Conservation (phyloP, 2,113 vertebrate species). For the Mellivora capensis region DNA sequence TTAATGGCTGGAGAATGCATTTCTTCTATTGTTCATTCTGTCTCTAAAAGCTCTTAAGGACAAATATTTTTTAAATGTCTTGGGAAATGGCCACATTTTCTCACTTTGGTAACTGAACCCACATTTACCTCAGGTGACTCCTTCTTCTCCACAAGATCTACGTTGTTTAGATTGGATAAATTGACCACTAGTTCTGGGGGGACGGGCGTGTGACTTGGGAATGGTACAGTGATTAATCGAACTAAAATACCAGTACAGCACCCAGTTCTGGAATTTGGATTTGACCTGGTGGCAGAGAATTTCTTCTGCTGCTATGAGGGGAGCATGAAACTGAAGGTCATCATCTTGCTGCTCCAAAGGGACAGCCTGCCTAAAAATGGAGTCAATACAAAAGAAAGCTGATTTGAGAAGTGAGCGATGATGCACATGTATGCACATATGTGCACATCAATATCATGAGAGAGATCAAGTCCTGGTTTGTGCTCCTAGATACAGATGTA, state of each 20-base stretch:
- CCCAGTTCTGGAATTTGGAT: background rate
- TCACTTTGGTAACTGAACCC: background rate
- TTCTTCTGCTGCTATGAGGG: background rate
- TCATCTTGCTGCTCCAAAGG: background rate
- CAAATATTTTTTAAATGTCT: conserved; percentile 2
- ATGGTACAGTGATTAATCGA: background rate
- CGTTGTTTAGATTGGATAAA: background rate
- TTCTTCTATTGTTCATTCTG: conserved; percentile 22
- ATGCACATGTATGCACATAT: background rate
- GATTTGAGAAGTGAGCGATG: background rate
- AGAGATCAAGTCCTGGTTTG: background rate
- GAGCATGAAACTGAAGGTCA: background rate
- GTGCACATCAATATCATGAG: background rate
- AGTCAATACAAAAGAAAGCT: background rate
- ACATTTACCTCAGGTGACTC: background rate
- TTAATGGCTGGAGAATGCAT: background rate
- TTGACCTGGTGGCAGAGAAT: background rate
- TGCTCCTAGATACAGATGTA: background rate
- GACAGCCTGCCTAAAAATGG: background rate
- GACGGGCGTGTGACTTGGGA: background rate
- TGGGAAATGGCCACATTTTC: background rate
- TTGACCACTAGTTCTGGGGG: background rate
- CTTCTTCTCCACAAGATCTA: background rate
- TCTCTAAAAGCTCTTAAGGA: conserved; percentile 30
- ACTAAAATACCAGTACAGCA: background rate